Evolutionary conservation across 2,888 invertebrate species (phyloP), one percentile per base, ranked within the genome.

Genomic region (Zhengitettix transpicula): DNA sequence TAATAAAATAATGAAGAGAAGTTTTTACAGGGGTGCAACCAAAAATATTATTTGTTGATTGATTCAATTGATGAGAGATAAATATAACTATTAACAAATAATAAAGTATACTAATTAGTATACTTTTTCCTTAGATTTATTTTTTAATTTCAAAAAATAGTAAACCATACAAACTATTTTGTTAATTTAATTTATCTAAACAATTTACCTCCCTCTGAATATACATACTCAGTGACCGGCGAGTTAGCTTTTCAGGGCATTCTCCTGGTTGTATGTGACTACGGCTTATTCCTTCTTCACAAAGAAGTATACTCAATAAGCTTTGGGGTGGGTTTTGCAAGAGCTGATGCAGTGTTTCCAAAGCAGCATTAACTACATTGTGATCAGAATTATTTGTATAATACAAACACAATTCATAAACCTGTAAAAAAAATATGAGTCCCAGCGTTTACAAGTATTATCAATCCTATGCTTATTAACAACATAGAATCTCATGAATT

Each of bases 291-390:
- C 72, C 80, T 57, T 72, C 71, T 10, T 71, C 67, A 52, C 79
- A 79, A 28, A 81, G 67, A 15, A 89, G 69, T 1, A 78, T 73
- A 1, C 71, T 69, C 58, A 78, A 73, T 42, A 84, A 75, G 1
- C 75, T 74, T 1, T 77, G 75, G 3, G 78, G 78, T 65, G 71
- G 78, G 68, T 75, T 74, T 65, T 75, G 75, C 9, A 89, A 69
- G 5, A 89, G 68, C 56, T 82, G 80, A 28, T 82, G 80, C 41
- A 89, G 75, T 67, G 82, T 78, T 72, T 97, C 96, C 70, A 96
- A 77, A 16, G 92, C 83, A 1, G 90, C 84, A 69, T 93, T 93
- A 66, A 91, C 84, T 61, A 93, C 82, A 72, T 93, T 93, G 72
- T 95, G 94, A 72, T 94, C 89, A 10, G 76, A 73, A 66, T 84